phyloP scores from a whole-genome alignment of 2,113 vertebrate species.

The Hippocampus barbouri region DNA sequence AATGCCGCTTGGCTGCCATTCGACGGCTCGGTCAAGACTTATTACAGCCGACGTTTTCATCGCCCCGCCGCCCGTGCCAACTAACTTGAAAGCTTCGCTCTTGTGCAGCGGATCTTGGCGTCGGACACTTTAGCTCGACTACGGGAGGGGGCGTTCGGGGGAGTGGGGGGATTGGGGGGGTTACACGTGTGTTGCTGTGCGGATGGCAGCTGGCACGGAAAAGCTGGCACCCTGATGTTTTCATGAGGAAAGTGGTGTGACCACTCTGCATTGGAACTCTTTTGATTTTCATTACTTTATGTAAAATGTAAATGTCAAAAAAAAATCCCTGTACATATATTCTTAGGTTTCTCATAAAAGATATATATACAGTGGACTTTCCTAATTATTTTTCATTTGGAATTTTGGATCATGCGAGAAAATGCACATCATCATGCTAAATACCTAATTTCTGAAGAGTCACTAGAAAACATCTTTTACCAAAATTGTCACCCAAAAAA shows the following conservation, averaged over 20 bases:
- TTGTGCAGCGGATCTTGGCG: constrained; percentile 79
- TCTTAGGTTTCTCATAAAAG: not conserved
- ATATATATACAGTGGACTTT: too few species aligned
- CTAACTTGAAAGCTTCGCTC: constrained; percentile 79
- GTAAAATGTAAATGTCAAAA: not conserved
- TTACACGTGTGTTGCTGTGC: constrained; percentile 1
- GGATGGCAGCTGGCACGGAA: constrained; percentile 8
- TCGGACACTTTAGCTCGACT: constrained; percentile 45
- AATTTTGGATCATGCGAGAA: not conserved
- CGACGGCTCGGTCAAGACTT: constrained; percentile 79
- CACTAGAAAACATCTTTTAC: too few species aligned
- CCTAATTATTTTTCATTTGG: not conserved
- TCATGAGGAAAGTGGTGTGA: not conserved
- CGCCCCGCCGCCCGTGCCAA: constrained; percentile 73
- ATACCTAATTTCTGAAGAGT: not conserved
- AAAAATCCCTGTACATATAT: not conserved
- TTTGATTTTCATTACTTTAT: not conserved
- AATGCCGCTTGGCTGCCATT: constrained; percentile 76
- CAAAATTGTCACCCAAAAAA: not conserved
- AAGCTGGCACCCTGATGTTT: not conserved
- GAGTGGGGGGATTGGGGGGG: not conserved
- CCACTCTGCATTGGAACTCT: not conserved
- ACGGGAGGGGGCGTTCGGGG: not conserved
- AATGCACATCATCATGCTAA: not conserved
- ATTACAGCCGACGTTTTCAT: constrained; percentile 79